phyloP scores from a whole-genome alignment of 2,797 vertebrate genomes.

The Acanthornis magna region DNA sequence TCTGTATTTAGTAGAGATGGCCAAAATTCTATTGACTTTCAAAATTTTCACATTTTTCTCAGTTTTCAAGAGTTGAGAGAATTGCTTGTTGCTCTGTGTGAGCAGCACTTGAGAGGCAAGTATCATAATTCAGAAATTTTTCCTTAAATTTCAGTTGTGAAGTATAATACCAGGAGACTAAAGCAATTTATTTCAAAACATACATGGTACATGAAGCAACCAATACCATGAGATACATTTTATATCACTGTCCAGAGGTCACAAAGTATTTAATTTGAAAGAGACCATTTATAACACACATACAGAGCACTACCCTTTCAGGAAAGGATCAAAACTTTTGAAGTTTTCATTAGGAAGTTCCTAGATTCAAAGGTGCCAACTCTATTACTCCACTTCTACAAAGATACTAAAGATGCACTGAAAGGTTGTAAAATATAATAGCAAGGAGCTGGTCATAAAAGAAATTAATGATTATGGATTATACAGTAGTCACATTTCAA shows the following conservation, averaged over 20 bases:
- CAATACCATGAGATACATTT: background rate
- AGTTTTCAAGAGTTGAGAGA: background rate
- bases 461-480: constrained; percentile 34
- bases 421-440: background rate
- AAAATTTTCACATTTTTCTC: background rate
- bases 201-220: background rate
- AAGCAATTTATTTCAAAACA: background rate
- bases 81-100: background rate
- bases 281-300: background rate
- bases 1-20: background rate
- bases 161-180: background rate
- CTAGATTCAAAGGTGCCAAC: background rate
- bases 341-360: background rate
- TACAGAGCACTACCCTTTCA: background rate
- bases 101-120: background rate
- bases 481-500: constrained; percentile 13
- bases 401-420: background rate
- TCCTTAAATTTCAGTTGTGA: background rate
- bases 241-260: background rate
- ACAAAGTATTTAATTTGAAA: background rate
- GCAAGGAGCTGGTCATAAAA: constrained; percentile 22
- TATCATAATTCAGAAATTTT: background rate
- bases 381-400: background rate
- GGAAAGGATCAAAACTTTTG: background rate
- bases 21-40: background rate